A percentile compares a stretch with the other conserved stretches of the same genome.
These are phyloP conservation scores for Drosophila pectinifera DNA, from an alignment of 1,140 invertebrate species.

Conservation along the genomic window DNA sequence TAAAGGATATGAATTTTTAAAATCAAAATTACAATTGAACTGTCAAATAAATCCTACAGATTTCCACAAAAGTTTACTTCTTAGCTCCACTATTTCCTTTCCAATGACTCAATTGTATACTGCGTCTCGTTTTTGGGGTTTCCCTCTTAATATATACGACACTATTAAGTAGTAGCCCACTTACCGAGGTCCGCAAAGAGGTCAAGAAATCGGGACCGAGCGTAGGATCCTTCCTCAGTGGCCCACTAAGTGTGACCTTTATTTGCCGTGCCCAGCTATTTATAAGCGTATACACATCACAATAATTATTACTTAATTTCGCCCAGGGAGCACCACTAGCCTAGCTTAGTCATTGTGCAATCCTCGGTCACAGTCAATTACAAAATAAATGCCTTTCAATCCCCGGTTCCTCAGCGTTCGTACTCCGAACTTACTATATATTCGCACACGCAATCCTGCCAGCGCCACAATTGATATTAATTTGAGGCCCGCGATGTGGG, in stretches of 20 bases:
- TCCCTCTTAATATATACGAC: background rate
- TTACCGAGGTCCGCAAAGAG: conserved; percentile 12
- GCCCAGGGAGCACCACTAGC: conserved; percentile 22
- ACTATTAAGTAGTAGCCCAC: conserved; percentile 16
- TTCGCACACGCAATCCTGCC: conserved; percentile 55
- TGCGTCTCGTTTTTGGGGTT: background rate
- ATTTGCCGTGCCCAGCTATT: conserved; percentile 30
- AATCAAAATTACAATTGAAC: background rate
- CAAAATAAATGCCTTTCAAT: conserved; percentile 67
- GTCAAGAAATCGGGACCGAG: conserved; percentile 29
- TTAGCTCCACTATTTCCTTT: background rate
- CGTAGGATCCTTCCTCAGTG: conserved; percentile 4
- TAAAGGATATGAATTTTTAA: background rate
- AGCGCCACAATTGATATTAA: conserved; percentile 62
- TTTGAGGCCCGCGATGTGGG: conserved; percentile 53
- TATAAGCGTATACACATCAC: conserved; percentile 54
- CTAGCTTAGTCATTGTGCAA: conserved; percentile 59
- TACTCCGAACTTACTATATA: conserved; percentile 1
- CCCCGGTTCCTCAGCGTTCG: conserved; percentile 33
- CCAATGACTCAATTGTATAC: conserved; percentile 1
- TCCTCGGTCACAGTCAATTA: conserved; percentile 64
- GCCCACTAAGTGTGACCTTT: conserved; percentile 46
- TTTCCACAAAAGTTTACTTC: background rate
- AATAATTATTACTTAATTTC: conserved; percentile 64
- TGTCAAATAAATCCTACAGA: background rate